Evolutionary conservation across 2,888 invertebrate species (phyloP), one percentile per base, ranked within the genome.

Genomic region (Serrognathus titanus): DNA sequence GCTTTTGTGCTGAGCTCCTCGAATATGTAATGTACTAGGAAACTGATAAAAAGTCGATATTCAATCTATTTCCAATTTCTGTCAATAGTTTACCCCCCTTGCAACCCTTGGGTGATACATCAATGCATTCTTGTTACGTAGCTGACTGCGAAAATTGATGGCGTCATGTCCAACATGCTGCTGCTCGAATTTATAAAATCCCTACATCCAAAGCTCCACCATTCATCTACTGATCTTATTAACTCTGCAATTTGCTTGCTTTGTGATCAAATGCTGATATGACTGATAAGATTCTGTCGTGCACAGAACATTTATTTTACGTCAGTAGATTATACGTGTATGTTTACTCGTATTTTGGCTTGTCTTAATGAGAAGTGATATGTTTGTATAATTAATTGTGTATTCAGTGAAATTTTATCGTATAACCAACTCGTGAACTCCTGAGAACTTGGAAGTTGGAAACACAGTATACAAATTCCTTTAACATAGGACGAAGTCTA

Each of bases 51-150:
- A 72, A 69, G 69, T 72, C 72, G 71, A 75, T 74, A 73, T 74
- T 73, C 75, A 73, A 75, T 75, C 75, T 73, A 73, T 72, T 73
- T 74, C 72, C 75, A 73, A 75, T 75, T 74, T 75, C 72, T 75
- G 74, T 73, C 75, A 71, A 71, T 71, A 71, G 71, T 63, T 61
- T 62, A 68, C 62, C 68, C 71, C 16, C 67, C 59, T 63, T 62
- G 61, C 64, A 67, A 67, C 69, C 71, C 69, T 66, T 61, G 67
- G 71, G 72, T 72, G 72, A 74, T 74, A 74, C 72, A 74, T 74
- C 73, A 74, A 69, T 63, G 67, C 66, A 69, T 70, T 72, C 69
- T 71, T 71, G 70, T 69, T 65, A 67, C 65, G 63, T 67, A 69
- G 69, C 69, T 68, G 67, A 65, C 66, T 66, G 67, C 63, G 66